These are phyloP conservation scores for Melitaea athalia DNA, from an alignment of 2,888 invertebrate genomes.

Conservation along the genomic window DNA sequence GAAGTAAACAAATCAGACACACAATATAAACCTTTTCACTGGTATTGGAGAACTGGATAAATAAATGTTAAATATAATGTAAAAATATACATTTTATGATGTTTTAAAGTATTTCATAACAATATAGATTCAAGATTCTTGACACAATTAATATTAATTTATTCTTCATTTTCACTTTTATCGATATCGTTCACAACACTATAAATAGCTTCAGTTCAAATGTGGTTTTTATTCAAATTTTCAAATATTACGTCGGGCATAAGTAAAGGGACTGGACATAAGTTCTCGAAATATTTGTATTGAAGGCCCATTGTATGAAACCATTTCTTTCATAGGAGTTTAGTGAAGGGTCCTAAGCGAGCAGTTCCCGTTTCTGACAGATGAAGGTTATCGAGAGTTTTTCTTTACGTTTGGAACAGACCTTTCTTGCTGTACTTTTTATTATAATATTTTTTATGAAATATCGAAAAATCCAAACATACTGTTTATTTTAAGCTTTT, in stretches of 20 bases:
- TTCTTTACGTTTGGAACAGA: neutral
- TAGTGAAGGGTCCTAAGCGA: conserved; percentile 17
- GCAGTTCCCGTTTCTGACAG: conserved; percentile 15
- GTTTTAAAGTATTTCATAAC: no score
- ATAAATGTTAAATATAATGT: no score
- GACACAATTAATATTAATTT: neutral
- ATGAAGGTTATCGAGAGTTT: conserved; percentile 19
- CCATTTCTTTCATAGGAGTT: conserved; percentile 20
- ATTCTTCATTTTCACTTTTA: no score
- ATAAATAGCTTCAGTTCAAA: conserved; percentile 18
- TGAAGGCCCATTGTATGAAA: conserved; percentile 24
- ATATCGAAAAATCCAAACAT: neutral
- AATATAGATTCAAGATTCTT: neutral
- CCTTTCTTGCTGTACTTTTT: neutral
- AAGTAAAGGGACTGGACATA: conserved; percentile 15
- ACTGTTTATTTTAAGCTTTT: neutral
- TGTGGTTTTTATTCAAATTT: conserved; percentile 35
- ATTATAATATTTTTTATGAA: neutral
- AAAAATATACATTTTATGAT: no score
- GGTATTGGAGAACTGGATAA: no score
- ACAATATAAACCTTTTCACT: no score
- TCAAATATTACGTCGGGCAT: conserved; percentile 26
- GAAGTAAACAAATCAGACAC: no score
- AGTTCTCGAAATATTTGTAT: conserved; percentile 26
- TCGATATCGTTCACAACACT: conserved; percentile 9